These are phyloP conservation scores for Eupithecia abbreviata DNA, from an alignment of 2,888 invertebrate species.

Conservation along the genomic window DNA sequence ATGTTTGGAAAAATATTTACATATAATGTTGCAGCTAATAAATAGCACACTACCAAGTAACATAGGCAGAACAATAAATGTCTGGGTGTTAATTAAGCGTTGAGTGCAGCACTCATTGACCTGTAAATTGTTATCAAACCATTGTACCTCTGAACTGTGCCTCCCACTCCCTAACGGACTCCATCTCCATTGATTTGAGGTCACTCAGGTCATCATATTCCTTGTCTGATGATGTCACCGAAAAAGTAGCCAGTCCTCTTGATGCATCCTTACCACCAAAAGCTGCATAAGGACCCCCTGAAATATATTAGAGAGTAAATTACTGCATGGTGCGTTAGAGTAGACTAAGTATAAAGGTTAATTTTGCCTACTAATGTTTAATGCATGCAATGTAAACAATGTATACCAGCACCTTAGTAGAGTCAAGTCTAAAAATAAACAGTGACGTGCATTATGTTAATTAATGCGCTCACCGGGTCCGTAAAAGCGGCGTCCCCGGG, in stretches of 20 bases:
- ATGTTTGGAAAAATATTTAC: neutral
- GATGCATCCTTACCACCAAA: conserved; percentile 98
- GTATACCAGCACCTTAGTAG: conserved; percentile 48
- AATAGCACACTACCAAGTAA: neutral
- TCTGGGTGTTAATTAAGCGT: conserved; percentile 13
- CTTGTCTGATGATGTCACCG: conserved; percentile 89
- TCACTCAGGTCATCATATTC: conserved; percentile 98
- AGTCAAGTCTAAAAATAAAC: conserved; percentile 73
- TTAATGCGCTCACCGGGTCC: conserved; percentile 91
- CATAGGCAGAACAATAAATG: neutral
- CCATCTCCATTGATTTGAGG: conserved; percentile 96
- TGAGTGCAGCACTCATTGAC: conserved; percentile 27
- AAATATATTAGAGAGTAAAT: neutral
- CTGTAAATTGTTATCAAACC: conserved; percentile 74
- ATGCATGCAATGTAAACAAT: conserved; percentile 45
- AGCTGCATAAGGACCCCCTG: conserved; percentile 96
- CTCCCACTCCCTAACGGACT: conserved; percentile 98
- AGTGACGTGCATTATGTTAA: conserved; percentile 42
- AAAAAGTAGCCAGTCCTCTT: conserved; percentile 96
- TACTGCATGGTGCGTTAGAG: neutral
- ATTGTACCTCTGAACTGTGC: conserved; percentile 92
- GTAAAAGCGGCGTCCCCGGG: conserved; percentile 94
- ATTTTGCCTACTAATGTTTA: conserved; percentile 9
- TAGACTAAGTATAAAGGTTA: neutral
- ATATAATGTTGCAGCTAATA: neutral